These are phyloP conservation scores for Oostethus manadensis DNA, from an alignment of 2,113 vertebrate species.

Conservation along the genomic window DNA sequence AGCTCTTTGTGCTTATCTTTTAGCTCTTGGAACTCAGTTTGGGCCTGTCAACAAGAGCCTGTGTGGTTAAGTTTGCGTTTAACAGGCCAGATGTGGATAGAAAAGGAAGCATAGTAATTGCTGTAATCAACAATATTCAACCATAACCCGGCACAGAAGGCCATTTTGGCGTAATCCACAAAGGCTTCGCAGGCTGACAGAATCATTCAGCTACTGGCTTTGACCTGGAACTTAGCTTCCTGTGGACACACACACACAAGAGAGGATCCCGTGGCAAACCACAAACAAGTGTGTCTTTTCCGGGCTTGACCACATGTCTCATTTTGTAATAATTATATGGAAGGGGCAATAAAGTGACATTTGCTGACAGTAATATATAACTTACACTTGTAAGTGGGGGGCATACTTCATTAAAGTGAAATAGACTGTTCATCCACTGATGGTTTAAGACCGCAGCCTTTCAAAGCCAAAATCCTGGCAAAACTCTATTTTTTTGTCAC, in stretches of 20 bases:
- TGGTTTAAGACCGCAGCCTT: no score
- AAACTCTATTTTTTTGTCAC: no score
- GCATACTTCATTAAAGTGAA: no score
- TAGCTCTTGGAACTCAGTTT: neutral
- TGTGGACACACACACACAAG: slow-evolving; percentile 19
- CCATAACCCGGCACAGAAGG: slow-evolving; percentile 48
- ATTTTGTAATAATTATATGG: slow-evolving; percentile 26
- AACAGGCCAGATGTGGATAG: slow-evolving; percentile 2
- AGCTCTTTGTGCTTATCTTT: neutral
- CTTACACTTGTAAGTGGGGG: no score
- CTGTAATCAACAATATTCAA: slow-evolving; percentile 16
- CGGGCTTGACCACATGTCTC: slow-evolving; percentile 48
- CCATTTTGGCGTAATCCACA: slow-evolving; percentile 55
- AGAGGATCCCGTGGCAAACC: slow-evolving; percentile 39
- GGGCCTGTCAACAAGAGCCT: neutral
- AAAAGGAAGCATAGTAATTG: slow-evolving; percentile 26
- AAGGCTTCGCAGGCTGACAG: slow-evolving; percentile 60
- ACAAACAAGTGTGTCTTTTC: slow-evolving; percentile 40
- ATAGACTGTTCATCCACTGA: no score
- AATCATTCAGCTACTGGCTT: slow-evolving; percentile 59
- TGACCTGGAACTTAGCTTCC: slow-evolving; percentile 52
- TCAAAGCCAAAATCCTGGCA: no score
- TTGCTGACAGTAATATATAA: neutral
- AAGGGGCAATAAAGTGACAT: slow-evolving; percentile 27
- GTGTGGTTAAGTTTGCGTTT: neutral